Evolutionary conservation across 2,888 invertebrate species (phyloP), one percentile per base, ranked within the genome.

Genomic region (Nesidiocoris tenuis): DNA sequence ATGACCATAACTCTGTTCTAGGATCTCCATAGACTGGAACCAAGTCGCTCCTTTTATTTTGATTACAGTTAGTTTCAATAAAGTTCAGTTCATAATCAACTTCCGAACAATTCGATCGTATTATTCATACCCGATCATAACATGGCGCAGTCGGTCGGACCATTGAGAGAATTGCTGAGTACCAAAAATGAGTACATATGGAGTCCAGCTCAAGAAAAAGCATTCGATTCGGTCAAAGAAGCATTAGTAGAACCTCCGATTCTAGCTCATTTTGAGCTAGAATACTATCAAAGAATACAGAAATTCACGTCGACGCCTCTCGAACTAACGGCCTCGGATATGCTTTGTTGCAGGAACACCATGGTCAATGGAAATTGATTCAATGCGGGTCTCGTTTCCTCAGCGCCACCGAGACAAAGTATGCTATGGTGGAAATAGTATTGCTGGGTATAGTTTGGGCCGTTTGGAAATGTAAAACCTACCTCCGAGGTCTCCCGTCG

Each of bases 201-300:
- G 59, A 18, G n/a, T 59, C n/a, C 7, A 3, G n/a, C 5, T n/a
- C 59, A 59, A 7, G 12, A 3, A 7, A 12, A 3, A 7, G 39
- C 39, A 39, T 39, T 39, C 12, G 5, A 39, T 7, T 7, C 12
- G 39, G 59, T 59, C 59, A 59, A 59, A n/a, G 59, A 3, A 59
- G n/a, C 7, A n/a, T n/a, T 59, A 18, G n/a, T 16, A n/a, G 19
- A 59, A 59, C 17, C 59, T 3, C 59, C 59, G 3, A 5, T 59
- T 59, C 12, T 39, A 39, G 12, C 39, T 12, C 39, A 39, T 39
- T 39, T 39, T 39, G 39, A 39, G 12, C 12, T 39, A 12, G 39
- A 12, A 3, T 12, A n/a, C 81, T 88, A 55, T 55, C 16, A 16
- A 55, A 16, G 18, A 23, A 64, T 18, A 64, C 18, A 2, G 22